Evolutionary conservation across 2,113 vertebrate species (phyloP).

Genomic region (Tachysurus vachellii): DNA sequence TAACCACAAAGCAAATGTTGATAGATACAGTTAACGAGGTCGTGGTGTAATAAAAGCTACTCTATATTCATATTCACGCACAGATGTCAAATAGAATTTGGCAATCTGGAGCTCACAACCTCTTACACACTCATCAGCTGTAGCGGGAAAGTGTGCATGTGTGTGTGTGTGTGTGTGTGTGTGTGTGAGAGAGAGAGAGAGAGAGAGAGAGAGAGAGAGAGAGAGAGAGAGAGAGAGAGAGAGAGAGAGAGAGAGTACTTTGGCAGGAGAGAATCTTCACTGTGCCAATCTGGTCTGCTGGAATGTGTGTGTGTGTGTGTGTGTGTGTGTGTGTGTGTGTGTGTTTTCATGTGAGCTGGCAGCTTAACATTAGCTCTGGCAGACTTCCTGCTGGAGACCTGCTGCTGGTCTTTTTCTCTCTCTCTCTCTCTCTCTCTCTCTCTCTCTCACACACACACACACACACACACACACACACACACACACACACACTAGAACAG

Average conservation of each 20-base stretch:
- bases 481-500: slow-evolving; percentile 14
- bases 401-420: slow-evolving; percentile 54
- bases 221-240: slow-evolving; percentile 22
- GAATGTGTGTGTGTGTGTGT: slow-evolving; percentile 60
- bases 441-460: slow-evolving; percentile 39
- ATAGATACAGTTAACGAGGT: slow-evolving; percentile 40
- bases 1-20: slow-evolving; percentile 18
- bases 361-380: slow-evolving; percentile 34
- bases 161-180: background rate
- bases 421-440: too few relatives aligned
- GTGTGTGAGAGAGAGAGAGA: background rate
- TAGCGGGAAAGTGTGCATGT: background rate
- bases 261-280: slow-evolving; percentile 54
- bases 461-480: slow-evolving; percentile 49
- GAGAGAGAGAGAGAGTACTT: slow-evolving; percentile 26
- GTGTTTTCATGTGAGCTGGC: too few relatives aligned
- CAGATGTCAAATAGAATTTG: slow-evolving; percentile 44
- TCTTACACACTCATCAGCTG: slow-evolving; percentile 22
- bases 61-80: slow-evolving; percentile 46
- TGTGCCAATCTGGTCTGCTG: slow-evolving; percentile 66
- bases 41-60: slow-evolving; percentile 33
- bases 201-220: background rate
- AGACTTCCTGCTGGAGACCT: slow-evolving; percentile 53
- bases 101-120: slow-evolving; percentile 43
- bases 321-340: background rate